Base-by-base conservation (phyloP, 2,888 invertebrate species). In the Leistus spinibarbis region DNA sequence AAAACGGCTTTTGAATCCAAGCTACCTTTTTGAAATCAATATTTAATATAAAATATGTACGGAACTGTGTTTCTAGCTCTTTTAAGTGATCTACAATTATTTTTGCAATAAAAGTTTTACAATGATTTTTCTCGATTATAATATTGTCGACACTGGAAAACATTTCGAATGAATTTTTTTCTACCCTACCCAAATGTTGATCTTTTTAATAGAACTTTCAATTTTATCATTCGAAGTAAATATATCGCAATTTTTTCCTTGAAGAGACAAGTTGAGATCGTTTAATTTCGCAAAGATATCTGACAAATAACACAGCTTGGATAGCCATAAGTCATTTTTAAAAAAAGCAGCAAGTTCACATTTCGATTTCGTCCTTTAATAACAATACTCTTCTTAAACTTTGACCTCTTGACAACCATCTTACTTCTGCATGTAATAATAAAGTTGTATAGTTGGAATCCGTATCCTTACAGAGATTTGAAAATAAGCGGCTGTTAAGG, bases 401-500 rank as follows among this genome's bases (percentile, higher is more conserved):
- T 76, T 76, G 67, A 71, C 79, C 79, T 76, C 77, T 76, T 63
- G 80, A 80, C 54, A 80, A 64, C 79, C 78, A 79, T 73, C 80
- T 73, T 69, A 79, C 77, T 79, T 80, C 79, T 69, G 78, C 77
- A 77, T 80, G 79, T 70, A 79, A 76, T 65, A 80, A 76, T 76
- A 80, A 78, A 76, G 64, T 76, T 76, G 77, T 76, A 72, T 80
- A 77, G 68, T 77, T 74, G 69, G 79, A 77, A 69, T 78, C 79
- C 78, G 76, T 79, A 69, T 77, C 78, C 69, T 79, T 77, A 76
- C 79, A 80, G 68, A 79, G 75, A 69, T 72, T 77, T 76, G 75
- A 70, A 80, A 80, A 79, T 76, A 80, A 77, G 64, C 80, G 76
- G 65, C 76, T 79, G 73, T 80, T 80, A 76, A 80, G 79, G 68